phyloP scores from a whole-genome alignment of 2,888 invertebrate species.

The Apamea crenata region DNA sequence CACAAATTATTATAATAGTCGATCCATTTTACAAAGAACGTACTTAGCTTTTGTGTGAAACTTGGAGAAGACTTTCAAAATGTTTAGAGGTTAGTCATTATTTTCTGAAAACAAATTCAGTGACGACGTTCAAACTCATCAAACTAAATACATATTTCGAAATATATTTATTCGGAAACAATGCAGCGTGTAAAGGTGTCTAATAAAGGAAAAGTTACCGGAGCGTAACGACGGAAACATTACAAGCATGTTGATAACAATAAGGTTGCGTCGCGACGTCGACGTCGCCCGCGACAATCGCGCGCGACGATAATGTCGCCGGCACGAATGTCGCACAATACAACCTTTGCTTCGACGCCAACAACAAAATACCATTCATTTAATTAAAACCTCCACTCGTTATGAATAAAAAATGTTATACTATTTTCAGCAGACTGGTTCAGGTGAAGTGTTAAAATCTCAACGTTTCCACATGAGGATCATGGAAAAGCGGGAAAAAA shows the following conservation, averaged over 20 bases:
- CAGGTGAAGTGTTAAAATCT: conserved; percentile 90
- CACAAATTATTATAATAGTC: conserved; percentile 3
- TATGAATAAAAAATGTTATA: conserved; percentile 82
- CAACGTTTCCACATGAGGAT: conserved; percentile 88
- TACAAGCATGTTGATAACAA: conserved; percentile 73
- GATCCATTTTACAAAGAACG: conserved; percentile 19
- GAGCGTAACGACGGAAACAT: conserved; percentile 75
- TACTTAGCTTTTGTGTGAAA: conserved; percentile 10
- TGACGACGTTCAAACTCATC: conserved; percentile 23
- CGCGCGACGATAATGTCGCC: conserved; percentile 58
- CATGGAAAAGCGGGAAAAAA: conserved; percentile 85
- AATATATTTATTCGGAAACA: conserved; percentile 44
- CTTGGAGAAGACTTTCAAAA: conserved; percentile 28
- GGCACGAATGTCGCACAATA: conserved; percentile 73
- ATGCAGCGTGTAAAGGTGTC: conserved; percentile 63
- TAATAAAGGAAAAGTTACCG: conserved; percentile 72
- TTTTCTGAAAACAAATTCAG: conserved; percentile 19
- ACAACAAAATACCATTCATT: conserved; percentile 84
- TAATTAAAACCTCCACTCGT: conserved; percentile 85
- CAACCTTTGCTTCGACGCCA: conserved; percentile 71
- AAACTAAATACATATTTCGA: conserved; percentile 27
- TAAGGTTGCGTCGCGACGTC: conserved; percentile 58
- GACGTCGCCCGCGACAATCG: conserved; percentile 56
- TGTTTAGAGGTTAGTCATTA: conserved; percentile 21
- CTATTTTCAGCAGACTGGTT: conserved; percentile 86